Conservation (phyloP, 2,888 invertebrate genomes). For the Eudemis profundana region DNA sequence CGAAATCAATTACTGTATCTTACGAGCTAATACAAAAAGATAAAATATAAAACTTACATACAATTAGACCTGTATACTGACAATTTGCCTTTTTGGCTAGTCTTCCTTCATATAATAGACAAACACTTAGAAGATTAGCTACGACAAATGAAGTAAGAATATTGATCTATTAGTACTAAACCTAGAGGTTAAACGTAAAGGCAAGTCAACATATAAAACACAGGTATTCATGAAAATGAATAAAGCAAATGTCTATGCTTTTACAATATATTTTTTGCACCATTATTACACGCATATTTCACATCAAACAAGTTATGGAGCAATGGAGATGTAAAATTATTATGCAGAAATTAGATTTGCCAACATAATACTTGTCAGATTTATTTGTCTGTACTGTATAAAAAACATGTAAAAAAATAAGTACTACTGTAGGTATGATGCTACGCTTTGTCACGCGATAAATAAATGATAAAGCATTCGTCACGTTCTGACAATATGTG, state of each 20-base stretch:
- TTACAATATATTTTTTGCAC: not conserved
- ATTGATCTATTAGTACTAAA: conserved; percentile 3
- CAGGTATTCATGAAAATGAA: not conserved
- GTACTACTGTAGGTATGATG: too few species aligned
- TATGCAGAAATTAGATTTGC: not conserved
- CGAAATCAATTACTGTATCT: conserved; percentile 42
- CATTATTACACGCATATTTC: not conserved
- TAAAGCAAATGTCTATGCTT: not conserved
- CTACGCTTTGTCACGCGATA: too few species aligned
- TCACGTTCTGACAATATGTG: too few species aligned
- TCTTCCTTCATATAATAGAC: conserved; percentile 7
- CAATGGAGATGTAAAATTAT: too few species aligned
- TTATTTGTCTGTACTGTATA: conserved; percentile 1
- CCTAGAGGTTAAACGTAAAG: not conserved
- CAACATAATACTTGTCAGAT: not conserved
- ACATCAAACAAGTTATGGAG: too few species aligned
- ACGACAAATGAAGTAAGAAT: not conserved
- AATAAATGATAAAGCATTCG: too few species aligned
- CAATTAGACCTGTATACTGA: conserved; percentile 39
- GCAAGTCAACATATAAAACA: not conserved
- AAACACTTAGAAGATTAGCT: not conserved
- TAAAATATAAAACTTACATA: conserved; percentile 38
- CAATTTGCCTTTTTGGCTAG: conserved; percentile 24
- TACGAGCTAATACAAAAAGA: conserved; percentile 35
- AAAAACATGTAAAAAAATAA: conserved; percentile 30